A percentile compares a stretch with the other conserved stretches of the same genome.
Conservation (phyloP, 2,888 invertebrate genomes). For the Latheticus oryzae region DNA sequence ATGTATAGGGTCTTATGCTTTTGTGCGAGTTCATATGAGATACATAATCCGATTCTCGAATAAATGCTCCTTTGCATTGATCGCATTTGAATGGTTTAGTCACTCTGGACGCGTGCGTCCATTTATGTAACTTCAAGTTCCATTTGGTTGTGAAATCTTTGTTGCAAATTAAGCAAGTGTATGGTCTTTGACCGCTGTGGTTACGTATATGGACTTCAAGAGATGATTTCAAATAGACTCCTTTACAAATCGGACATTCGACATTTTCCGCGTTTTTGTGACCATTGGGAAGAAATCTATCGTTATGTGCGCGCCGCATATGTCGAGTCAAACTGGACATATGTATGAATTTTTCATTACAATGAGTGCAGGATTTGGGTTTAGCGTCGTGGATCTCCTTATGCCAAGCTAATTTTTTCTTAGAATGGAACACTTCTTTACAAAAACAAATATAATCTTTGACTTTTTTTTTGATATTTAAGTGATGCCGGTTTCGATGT, state of each 20-base stretch:
- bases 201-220: conserved; percentile 83
- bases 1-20: conserved; percentile 85
- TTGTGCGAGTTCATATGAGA: conserved; percentile 90
- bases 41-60: conserved; percentile 82
- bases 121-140: conserved; percentile 89
- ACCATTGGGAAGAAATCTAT: conserved; percentile 76
- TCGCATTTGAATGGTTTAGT: conserved; percentile 88
- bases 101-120: conserved; percentile 87
- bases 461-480: conserved; percentile 76
- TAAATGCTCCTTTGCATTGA: conserved; percentile 86
- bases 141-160: conserved; percentile 90
- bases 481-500: conserved; percentile 83
- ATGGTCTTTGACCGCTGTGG: conserved; percentile 82
- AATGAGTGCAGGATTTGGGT: conserved; percentile 86
- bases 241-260: conserved; percentile 82
- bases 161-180: conserved; percentile 84
- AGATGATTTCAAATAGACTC: conserved; percentile 81
- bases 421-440: conserved; percentile 84
- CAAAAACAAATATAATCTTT: conserved; percentile 70
- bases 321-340: conserved; percentile 85
- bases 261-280: conserved; percentile 75
- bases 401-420: conserved; percentile 87
- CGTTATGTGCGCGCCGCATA: conserved; percentile 83
- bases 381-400: conserved; percentile 83
- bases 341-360: conserved; percentile 89